Evolutionary conservation across 2,797 vertebrate genomes (phyloP), one percentile per base, ranked within the genome.

Genomic region (Poliocrania exsul): DNA sequence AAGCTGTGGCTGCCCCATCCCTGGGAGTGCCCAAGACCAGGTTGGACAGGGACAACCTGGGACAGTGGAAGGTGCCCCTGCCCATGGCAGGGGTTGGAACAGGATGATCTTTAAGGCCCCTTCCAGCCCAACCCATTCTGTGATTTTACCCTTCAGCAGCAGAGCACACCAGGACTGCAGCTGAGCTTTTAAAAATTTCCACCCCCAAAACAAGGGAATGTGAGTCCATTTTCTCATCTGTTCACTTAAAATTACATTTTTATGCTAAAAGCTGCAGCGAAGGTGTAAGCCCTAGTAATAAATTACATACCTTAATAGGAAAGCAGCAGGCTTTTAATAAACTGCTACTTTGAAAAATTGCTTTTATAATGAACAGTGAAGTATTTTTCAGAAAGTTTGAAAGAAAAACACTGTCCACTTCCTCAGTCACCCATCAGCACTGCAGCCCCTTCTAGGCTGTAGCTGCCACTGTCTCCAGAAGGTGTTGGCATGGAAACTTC

Each of bases 211-310:
- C 2, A 17, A 28, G 44, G 35, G 23, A 18, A 2, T 1, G 23
- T 1, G 0, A 2, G 38, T 72, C 31, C n/a, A 1, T 24, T 47
- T 28, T n/a, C 24, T 4, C 13, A 2, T 16, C 28, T 9, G 2
- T 33, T 84, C 79, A 19, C 25, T 62, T n/a, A 18, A 67, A 71
- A 11, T 15, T 15, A 3, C 2, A 0, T 16, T 53, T 37, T 35
- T 28, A 50, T 40, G 50, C 64, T 17, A 10, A 65, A 46, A 38
- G 18, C 47, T n/a, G 1, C 26, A 16, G 51, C 5, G 42, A 12
- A 38, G 17, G 9, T 2, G 1, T 9, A 16, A 67, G 25, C 56
- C 16, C 42, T 10, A 1, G 15, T 6, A 51, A 29, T 19, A 16
- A 54, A 10, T 37, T 11, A 4, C 2, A 0, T 13, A 0, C 10